Conservation (phyloP, 64 coral and sea anemone species). For the Montipora foliosa region DNA sequence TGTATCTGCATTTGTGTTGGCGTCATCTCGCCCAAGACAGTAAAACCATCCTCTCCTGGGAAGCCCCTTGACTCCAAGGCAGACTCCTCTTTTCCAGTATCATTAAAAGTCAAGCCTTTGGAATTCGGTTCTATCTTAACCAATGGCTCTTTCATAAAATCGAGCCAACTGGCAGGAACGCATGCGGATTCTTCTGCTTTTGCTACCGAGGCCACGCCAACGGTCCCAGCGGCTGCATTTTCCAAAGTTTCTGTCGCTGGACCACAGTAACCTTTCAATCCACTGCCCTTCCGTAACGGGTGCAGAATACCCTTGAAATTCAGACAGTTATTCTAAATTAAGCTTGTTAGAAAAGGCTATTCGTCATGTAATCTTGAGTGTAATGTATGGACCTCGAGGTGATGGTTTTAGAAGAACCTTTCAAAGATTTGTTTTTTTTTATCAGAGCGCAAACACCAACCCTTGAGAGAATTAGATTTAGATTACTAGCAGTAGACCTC, state of each 20-base stretch:
- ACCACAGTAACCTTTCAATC: neutral
- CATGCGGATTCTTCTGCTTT: neutral
- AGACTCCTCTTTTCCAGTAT: neutral
- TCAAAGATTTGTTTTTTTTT: too few species aligned
- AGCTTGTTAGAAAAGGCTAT: too few species aligned
- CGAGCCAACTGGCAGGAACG: neutral
- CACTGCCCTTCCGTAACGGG: neutral
- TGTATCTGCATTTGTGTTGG: slow-evolving; percentile 24
- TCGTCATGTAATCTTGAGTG: too few species aligned
- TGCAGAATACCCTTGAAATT: neutral
- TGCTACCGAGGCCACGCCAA: neutral
- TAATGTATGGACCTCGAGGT: too few species aligned
- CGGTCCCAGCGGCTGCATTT: neutral
- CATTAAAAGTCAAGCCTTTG: neutral
- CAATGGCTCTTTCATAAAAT: neutral
- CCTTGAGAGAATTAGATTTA: too few species aligned
- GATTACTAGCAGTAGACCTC: too few species aligned
- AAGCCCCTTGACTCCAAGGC: neutral
- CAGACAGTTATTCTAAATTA: neutral
- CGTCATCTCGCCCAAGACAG: neutral
- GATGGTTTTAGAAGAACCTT: too few species aligned
- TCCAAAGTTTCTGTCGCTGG: neutral
- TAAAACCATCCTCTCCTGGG: neutral
- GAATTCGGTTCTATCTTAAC: neutral
- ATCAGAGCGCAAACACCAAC: too few species aligned